Base-by-base conservation (phyloP, 2,888 invertebrate genomes). In the Homarus gammarus region DNA sequence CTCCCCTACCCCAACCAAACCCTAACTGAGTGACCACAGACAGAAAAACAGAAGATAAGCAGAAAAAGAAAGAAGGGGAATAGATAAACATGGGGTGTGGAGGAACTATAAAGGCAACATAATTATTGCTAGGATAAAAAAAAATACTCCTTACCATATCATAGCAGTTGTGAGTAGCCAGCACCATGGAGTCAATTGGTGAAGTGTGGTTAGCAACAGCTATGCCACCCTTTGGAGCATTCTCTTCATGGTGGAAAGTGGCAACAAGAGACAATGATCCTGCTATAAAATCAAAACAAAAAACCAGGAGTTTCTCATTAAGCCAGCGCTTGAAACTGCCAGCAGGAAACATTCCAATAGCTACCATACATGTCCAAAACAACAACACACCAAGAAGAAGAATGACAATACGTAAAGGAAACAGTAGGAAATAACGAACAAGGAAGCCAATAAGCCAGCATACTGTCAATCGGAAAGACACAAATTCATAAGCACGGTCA, bases 141-240 rank as follows among this genome's bases (percentile, higher is more conserved):
- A 56, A 56, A 2, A 18, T 56, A 56, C 5, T 56, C 10, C 93
- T 93, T 95, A 99, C 99, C 98, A 99, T 95, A 77, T 99, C 98
- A 94, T 99, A 99, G 93, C 97, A 97, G 93, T 98, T 98, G 95
- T 99, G 99, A 94, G 98, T 98, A 96, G 99, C 98, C 85, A 99
- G 95, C 92, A 99, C 97, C 93, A 99, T 95, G 87, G 98, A 99
- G 94, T 99, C 99, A 92, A 99, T 98, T 1, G 99, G 99, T 92
- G 99, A 99, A 8, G 99, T 99, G 94, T 99, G 99, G 95, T 99
- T 99, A 77, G 99, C 99, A 49, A 99, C 99, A 94, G 99, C 99
- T 93, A 99, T 99, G 90, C 96, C 96, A 49, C 40, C 73, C 68
- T 95, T 95, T 56, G 98, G 98, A 93, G 96, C 96, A 94, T 98